Conservation (phyloP, 2,888 invertebrate species). For the Pseudanteris insignis region DNA sequence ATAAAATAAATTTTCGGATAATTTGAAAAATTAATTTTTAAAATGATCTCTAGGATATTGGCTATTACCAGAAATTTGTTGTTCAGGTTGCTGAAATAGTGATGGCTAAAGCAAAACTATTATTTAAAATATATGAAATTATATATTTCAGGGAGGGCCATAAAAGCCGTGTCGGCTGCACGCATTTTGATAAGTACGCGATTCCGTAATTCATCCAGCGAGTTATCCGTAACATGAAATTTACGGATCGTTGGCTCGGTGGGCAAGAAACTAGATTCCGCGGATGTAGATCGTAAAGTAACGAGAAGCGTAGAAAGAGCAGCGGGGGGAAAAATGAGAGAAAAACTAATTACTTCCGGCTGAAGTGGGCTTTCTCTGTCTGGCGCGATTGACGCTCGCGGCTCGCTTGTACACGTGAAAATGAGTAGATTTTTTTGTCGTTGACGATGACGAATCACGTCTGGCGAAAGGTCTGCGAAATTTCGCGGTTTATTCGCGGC, state of each 20-base stretch:
- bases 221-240: conserved; percentile 20
- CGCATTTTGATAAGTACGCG: conserved; percentile 8
- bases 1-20: no score
- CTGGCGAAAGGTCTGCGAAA: conserved; percentile 5
- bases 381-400: not conserved
- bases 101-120: no score
- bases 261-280: conserved; percentile 37
- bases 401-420: conserved; percentile 3
- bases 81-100: no score
- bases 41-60: no score
- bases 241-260: conserved; percentile 31
- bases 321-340: conserved; percentile 16
- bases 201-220: conserved; percentile 21
- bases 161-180: not conserved
- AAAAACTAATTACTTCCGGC: conserved; percentile 21
- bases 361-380: conserved; percentile 1
- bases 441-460: conserved; percentile 4
- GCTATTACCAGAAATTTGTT: no score
- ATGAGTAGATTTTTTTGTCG: conserved; percentile 3
- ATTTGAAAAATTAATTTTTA: no score
- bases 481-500: conserved; percentile 5
- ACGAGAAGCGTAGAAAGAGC: conserved; percentile 31
- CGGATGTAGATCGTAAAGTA: conserved; percentile 37
- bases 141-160: no score
- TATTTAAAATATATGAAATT: no score